Percentiles rank a stretch among this genome's conserved stretches.
Evolutionary conservation across 2,888 invertebrate species (phyloP).

Genomic region (Tipula vernalis): DNA sequence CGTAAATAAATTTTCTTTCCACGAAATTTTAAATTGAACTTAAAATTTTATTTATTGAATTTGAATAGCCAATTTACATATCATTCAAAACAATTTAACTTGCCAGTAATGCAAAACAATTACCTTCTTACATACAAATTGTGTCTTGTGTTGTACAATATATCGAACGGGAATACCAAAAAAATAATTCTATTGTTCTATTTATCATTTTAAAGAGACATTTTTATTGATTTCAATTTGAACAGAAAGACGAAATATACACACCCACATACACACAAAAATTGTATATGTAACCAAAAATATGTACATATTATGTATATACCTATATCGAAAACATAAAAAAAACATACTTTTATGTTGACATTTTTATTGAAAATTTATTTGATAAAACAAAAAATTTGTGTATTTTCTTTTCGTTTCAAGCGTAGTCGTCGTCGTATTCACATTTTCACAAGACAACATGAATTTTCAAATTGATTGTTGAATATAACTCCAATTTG

Average conservation of each 20-base stretch:
- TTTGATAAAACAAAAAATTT: not conserved
- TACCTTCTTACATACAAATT: not conserved
- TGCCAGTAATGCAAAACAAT: not conserved
- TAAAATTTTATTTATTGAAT: not conserved
- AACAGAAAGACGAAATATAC: not conserved
- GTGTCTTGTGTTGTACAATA: not conserved
- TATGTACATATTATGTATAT: not conserved
- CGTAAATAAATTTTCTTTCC: not conserved
- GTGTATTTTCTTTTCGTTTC: not conserved
- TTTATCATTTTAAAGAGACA: constrained; percentile 1
- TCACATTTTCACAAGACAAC: not conserved
- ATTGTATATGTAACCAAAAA: not conserved
- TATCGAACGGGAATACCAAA: not conserved
- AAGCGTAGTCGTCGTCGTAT: not conserved
- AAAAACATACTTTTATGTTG: not conserved
- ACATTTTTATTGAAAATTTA: not conserved
- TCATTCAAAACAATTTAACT: not conserved
- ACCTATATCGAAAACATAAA: not conserved
- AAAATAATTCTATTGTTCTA: not conserved
- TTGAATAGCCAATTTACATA: constrained; percentile 4
- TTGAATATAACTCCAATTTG: not conserved
- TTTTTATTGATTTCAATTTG: constrained; percentile 4
- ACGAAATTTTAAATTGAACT: not conserved
- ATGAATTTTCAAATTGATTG: not conserved
- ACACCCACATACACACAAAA: not conserved